phyloP scores from a whole-genome alignment of 2,113 vertebrate genomes.

The Pungitius pungitius region DNA sequence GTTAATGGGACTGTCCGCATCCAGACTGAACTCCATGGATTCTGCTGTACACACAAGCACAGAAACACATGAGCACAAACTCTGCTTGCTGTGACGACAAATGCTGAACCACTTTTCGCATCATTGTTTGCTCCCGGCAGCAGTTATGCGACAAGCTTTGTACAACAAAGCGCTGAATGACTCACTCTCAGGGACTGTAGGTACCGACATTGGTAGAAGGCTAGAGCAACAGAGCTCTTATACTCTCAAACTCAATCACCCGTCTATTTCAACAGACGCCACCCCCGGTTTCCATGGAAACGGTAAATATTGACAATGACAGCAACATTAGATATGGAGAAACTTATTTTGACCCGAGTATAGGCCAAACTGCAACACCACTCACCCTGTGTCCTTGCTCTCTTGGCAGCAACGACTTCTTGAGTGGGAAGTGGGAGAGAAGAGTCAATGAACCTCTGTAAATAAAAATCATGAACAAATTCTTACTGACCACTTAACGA shows the following conservation, averaged over 20 bases:
- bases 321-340: constrained; percentile 33
- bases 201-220: constrained; percentile 19
- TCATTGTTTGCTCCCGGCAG: neutral
- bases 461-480: constrained; percentile 25
- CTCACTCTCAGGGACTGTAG: constrained; percentile 56
- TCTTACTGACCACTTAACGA: constrained; percentile 8
- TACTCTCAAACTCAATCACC: constrained; percentile 19
- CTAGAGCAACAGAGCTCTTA: constrained; percentile 4
- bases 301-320: constrained; percentile 41
- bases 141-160: constrained; percentile 23
- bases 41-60: constrained; percentile 73
- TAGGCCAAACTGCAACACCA: neutral
- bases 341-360: constrained; percentile 19
- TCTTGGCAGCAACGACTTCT: constrained; percentile 74
- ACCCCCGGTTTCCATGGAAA: constrained; percentile 45
- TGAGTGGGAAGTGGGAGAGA: constrained; percentile 67
- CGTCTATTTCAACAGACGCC: constrained; percentile 18
- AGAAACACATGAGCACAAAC: constrained; percentile 1
- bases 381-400: constrained; percentile 76
- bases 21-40: constrained; percentile 84
- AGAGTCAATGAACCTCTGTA: constrained; percentile 64
- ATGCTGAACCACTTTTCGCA: neutral
- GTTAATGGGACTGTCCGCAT: constrained; percentile 86
- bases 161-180: constrained; percentile 42
- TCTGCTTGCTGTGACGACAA: constrained; percentile 1